phyloP scores from a whole-genome alignment of 2,888 invertebrate genomes.

The Thalpophila matura region DNA sequence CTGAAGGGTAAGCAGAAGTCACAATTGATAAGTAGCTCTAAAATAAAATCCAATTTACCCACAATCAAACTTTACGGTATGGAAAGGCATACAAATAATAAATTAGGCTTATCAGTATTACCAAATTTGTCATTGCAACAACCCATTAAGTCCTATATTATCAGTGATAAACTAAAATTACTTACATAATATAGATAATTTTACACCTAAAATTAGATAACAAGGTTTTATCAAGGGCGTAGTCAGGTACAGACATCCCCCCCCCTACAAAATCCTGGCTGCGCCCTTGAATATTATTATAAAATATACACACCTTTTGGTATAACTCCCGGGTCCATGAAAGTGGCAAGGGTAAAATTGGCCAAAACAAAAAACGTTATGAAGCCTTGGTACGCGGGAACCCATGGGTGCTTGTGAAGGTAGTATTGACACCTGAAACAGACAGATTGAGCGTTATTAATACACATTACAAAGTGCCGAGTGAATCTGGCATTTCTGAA shows the following conservation, averaged over 20 bases:
- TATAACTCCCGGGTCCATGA: conserved; percentile 99
- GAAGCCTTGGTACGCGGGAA: conserved; percentile 97
- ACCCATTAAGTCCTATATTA: conserved; percentile 27
- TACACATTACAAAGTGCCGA: not conserved
- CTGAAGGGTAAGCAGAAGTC: not conserved
- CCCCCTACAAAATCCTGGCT: too few relatives aligned
- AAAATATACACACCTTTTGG: conserved; percentile 95
- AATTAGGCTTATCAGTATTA: conserved; percentile 20
- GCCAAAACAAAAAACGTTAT: conserved; percentile 99
- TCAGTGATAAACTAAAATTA: conserved; percentile 47
- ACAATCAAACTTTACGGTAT: not conserved
- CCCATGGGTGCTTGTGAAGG: conserved; percentile 95
- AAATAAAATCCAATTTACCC: not conserved
- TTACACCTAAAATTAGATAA: not conserved
- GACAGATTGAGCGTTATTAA: conserved; percentile 1
- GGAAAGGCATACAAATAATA: not conserved
- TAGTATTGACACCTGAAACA: conserved; percentile 96
- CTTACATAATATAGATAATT: conserved; percentile 25
- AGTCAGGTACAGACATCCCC: not conserved
- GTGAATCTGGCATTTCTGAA: not conserved
- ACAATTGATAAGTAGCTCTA: not conserved
- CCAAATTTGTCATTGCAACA: conserved; percentile 42
- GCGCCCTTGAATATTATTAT: not conserved
- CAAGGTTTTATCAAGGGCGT: too few relatives aligned
- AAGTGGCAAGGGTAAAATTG: conserved; percentile 99